phyloP scores from a whole-genome alignment of 2,797 vertebrate genomes.

The Agapornis canus region DNA sequence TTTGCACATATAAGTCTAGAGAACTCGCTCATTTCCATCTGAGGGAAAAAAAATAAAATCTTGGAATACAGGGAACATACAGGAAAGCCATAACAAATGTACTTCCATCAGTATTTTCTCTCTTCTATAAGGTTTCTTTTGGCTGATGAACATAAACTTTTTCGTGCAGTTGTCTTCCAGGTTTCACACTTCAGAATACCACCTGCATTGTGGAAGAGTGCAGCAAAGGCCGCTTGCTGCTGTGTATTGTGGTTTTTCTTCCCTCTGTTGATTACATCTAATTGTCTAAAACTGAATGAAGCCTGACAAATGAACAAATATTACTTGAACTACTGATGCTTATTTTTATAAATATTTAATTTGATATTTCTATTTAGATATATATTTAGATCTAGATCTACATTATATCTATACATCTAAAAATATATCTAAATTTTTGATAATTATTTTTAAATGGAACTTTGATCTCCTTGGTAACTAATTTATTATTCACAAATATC shows the following conservation, averaged over 20 bases:
- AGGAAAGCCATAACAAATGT: background rate
- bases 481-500: background rate
- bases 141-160: background rate
- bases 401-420: background rate
- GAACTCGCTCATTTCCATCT: no score
- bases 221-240: background rate
- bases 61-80: background rate
- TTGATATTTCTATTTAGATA: background rate
- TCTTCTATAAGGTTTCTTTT: background rate
- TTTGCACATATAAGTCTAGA: no score
- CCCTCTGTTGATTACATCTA: background rate
- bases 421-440: background rate
- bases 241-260: background rate
- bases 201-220: background rate
- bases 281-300: background rate
- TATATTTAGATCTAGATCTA: background rate
- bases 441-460: background rate
- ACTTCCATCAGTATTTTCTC: background rate
- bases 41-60: no score
- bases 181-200: background rate
- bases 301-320: background rate
- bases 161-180: background rate
- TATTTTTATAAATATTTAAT: background rate
- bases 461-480: background rate
- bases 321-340: background rate